phyloP scores from a whole-genome alignment of 2,113 vertebrate genomes.

The Tupaia chinensis region DNA sequence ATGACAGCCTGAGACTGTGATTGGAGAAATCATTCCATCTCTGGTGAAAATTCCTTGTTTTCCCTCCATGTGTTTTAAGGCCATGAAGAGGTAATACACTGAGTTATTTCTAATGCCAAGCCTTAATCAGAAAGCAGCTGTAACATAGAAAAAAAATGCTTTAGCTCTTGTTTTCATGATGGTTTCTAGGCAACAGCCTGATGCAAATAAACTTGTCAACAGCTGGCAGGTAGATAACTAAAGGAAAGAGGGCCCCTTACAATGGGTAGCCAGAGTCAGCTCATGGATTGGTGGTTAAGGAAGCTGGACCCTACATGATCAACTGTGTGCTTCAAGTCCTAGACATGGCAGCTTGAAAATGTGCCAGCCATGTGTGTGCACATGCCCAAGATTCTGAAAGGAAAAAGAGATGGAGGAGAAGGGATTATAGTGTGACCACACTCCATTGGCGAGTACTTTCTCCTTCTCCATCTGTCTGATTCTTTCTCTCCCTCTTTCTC shows the following conservation, averaged over 20 bases:
- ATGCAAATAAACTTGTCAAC: not conserved
- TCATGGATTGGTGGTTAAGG: no score
- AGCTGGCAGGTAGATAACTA: not conserved
- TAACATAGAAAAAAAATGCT: conserved; percentile 49
- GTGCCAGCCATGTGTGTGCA: no score
- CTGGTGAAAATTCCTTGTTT: not conserved
- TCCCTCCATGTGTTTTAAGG: not conserved
- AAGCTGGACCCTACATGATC: no score
- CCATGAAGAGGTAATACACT: not conserved
- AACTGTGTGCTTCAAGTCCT: no score
- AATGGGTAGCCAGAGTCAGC: not conserved
- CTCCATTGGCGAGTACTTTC: no score
- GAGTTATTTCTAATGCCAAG: conserved; percentile 18
- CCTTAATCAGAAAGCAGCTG: conserved; percentile 55
- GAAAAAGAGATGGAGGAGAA: no score
- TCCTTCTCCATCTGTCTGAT: no score
- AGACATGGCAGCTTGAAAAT: no score
- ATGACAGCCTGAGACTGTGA: not conserved
- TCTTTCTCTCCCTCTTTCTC: no score
- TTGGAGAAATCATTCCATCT: not conserved
- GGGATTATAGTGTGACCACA: no score
- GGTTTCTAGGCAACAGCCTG: conserved; percentile 68
- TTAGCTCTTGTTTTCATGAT: conserved; percentile 20
- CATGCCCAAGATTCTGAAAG: no score
- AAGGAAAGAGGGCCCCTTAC: not conserved